A percentile compares a stretch with the other conserved stretches of the same genome.
Conservation (phyloP, 2,113 vertebrate genomes). For the Nycticorax nycticorax region DNA sequence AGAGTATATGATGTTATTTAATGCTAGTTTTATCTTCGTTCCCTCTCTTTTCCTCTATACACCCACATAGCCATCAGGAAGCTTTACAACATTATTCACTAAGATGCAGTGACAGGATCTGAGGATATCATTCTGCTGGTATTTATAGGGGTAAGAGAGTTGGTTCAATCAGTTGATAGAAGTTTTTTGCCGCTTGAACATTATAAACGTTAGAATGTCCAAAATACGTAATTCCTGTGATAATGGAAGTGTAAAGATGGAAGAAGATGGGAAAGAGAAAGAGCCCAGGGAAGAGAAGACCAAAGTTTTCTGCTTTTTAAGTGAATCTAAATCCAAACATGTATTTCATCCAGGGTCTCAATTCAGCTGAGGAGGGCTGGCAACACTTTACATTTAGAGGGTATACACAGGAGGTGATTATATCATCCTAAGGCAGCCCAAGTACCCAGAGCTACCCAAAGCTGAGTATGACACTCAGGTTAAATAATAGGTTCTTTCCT, state of each 20-base stretch:
- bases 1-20: not conserved
- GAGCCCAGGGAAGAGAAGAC: not conserved
- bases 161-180: not conserved
- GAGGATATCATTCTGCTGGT: not conserved
- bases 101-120: not conserved
- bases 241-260: not conserved
- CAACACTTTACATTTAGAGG: not conserved
- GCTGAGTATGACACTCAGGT: not conserved
- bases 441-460: not conserved
- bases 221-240: not conserved
- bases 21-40: not conserved
- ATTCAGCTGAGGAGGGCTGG: not conserved
- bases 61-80: not conserved
- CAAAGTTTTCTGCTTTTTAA: not conserved
- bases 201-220: not conserved
- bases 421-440: not conserved
- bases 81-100: not conserved
- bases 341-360: not conserved
- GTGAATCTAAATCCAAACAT: not conserved
- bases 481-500: not conserved
- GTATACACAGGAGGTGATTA: accelerated
- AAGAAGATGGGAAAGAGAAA: not conserved
- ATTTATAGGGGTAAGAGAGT: not conserved
- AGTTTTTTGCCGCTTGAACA: not conserved
- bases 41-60: not conserved